Evolutionary conservation across 2,888 invertebrate genomes (phyloP), one percentile per base, ranked within the genome.

Genomic region (Sinelater perroti): DNA sequence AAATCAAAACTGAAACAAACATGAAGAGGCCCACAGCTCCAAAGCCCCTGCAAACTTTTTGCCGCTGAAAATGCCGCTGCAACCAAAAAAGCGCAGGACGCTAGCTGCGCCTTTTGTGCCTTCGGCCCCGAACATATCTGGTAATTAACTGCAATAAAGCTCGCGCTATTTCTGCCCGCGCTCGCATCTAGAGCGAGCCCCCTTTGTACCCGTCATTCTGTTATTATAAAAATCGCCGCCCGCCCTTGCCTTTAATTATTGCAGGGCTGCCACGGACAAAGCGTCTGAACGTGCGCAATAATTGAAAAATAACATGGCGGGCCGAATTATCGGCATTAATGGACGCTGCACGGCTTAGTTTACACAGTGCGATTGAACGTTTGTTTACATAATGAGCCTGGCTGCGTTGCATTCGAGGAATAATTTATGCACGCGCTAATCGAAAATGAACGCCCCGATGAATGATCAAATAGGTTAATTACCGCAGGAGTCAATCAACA

Each of bases 401-500:
- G 35, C 38, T 42, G 54, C 31, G 44, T 54, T 58, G 58, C 58
- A 58, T 58, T 58, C 44, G 30, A 40, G 26, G 18, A 53, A 54
- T 58, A 58, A 58, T 58, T 54, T 58, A 58, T 58, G 58, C 53
- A 40, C 54, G 42, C 58, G 49, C 33, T 58, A 58, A 58, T 58
- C 58, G 58, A 58, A 58, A 58, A 58, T 58, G 58, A 58, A 58
- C 53, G 53, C 58, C 54, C 53, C 28, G 47, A 49, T 58, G 47
- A 58, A 47, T 58, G 58, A 58, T 58, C 58, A 58, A 58, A 58
- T 54, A 58, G 49, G 58, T 54, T 58, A 58, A 58, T 58, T 58
- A 54, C 58, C 54, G 50, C 50, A 49, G 26, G 46, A 58, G 58
- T 53, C 54, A 53, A 58, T 58, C 53, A 58, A 49, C 40, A 38